Base-by-base conservation (phyloP, 2,113 vertebrate species). In the Otis tarda region DNA sequence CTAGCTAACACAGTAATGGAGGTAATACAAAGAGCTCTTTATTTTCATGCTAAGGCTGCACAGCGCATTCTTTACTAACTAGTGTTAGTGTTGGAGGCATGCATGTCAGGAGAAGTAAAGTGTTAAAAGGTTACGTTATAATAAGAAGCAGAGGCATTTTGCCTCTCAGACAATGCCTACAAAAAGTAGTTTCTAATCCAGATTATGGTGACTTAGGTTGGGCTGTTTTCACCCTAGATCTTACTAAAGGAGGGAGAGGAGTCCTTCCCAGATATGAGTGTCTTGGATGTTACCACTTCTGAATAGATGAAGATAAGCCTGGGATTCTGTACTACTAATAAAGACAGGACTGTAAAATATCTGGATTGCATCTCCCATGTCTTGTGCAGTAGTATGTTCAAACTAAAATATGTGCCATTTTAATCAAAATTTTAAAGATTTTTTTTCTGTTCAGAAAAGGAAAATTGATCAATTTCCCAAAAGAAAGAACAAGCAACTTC, bases 161-260 rank as follows among this genome's bases (percentile, higher is more conserved):
- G 10, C 28, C 35, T 80, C 25, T 61, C 33, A 25, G 23, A 4
- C 0, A 2, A 16, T 28, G 27, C 1, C 27, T 3, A 9, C 7
- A 59, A 73, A 78, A 70, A 41, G 7, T 11, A 20, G 14, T 69
- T 89, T 93, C 59, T 87, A 30, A 49, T 68, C 5, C 43, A 73
- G 64, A 31, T 22, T 24, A 5, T 9, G 4, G 10, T 57, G 35
- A 43, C 16, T 68, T 53, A 6, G 9, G 1, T 18, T 45, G 9
- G 55, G 45, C 6, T 22, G 2, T 60, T 95, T 76, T 82, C 11
- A 14, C 7, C 17, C 3, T 33, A 41, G 50, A 19, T 19, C 20
- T 60, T 77, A 50, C n/a, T 63, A 71, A 27, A 71, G 3, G 6
- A n/a, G 9, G 3, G 71, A 78, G 25, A 63, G 8, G 4, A 90